Base-by-base conservation (phyloP, 2,797 vertebrate species). In the Phylloscopus collybita region DNA sequence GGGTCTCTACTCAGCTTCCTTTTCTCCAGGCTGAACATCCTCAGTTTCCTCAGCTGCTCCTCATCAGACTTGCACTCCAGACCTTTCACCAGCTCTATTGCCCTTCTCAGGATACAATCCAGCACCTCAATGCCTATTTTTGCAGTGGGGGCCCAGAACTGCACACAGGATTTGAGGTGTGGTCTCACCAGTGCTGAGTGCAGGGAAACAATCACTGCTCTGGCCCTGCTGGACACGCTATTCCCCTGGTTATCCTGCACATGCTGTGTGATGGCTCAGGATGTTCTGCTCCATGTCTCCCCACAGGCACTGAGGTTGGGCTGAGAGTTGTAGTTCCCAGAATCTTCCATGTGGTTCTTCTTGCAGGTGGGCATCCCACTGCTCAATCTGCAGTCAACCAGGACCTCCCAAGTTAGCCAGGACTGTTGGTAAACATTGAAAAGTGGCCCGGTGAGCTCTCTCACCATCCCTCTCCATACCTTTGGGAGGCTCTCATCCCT, bases 121-220 rank as follows among this genome's bases (percentile, higher is more conserved):
- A 91, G 32, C 16, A 1, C 42, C 20, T 56, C 27, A 22, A 11
- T 16, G 8, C 61, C 32, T 44, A 54, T 61, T 61, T 11, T 26
- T 62, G 23, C 1, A 26, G 42, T 38, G 32, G 3, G 7, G 17
- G 4, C 11, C 10, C 54, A 74, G 61, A 86, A 29, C 42, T 19
- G 36, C 50, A 2, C 15, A 10, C 17, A 45, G 10, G 14, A 44
- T 61, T 38, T 13, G 26, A 61, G 32, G 4, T 38, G 19, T 12
- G 17, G 6, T 5, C 34, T 61, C 23, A 44, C 8, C 22, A 22
- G 22, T 26, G 34, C 40, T 0, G 0, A 42, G 30, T 21, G 8
- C 22, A 36, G 45, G 13, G 25, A 21, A 13, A 27, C 0, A 1
- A 42, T 42, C 73, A 11, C 47, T 54, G 13, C 5, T 18, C 53